Evolutionary conservation across 1,140 invertebrate genomes (phyloP), one percentile per base, ranked within the genome.

Genomic region (Tenebrio molitor): DNA sequence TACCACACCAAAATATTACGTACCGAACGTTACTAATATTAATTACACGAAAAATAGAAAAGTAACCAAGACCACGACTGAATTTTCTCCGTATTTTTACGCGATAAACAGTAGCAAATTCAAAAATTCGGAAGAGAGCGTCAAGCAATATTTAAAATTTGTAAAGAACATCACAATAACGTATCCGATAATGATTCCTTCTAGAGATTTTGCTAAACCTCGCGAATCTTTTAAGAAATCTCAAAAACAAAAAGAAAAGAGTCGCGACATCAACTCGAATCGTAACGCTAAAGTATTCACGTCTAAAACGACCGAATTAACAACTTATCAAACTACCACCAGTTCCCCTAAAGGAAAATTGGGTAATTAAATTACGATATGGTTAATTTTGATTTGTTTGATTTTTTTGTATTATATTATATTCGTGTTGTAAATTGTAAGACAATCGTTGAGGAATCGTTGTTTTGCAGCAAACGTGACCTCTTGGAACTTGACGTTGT

Each of bases 141-240:
- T 79, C 23, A 80, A 79, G 50, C 77, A 78, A 39, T 81, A 79
- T 73, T 77, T 80, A 21, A 81, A 81, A 75, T 81, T 79, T 75
- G 75, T 82, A 34, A 83, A 85, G 87, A 81, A 91, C 91, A 80
- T 91, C 88, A n/a, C 90, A 84, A 77, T 87, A 73, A 91, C 93
- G 39, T 92, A 92, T 79, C 91, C 91, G 0, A 87, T 89, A 73
- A 86, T 91, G 69, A 89, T 89, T 65, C 88, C 89, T 14, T 80
- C 86, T 25, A 85, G 84, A 62, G 83, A 81, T 76, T 80, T 83
- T 15, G 80, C 81, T n/a, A 87, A 86, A 76, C 85, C 83, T n/a
- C 81, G 83, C 5, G 84, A 84, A 69, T 72, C 83, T n/a, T 78
- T 84, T 82, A 79, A 81, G 77, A 81, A 81, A 76, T 66, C 73